phyloP scores from a whole-genome alignment of 2,113 vertebrate genomes.

The Prochilodus magdalenae region DNA sequence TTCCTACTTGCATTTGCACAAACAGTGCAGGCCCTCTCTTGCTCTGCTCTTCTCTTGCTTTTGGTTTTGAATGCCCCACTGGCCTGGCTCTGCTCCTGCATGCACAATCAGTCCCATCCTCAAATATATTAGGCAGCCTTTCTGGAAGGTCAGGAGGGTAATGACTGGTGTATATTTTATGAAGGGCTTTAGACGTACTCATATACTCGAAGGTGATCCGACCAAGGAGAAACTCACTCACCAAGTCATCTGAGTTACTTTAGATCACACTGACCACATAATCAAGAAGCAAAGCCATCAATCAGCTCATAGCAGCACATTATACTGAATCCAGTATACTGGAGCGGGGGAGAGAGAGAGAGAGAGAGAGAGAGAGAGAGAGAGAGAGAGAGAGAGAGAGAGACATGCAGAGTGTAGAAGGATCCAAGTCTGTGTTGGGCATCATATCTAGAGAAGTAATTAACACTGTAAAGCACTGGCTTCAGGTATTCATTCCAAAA shows the following conservation, averaged over 20 bases:
- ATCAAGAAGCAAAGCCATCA: background rate
- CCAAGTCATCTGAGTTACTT: background rate
- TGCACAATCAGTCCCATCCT: slow-evolving; percentile 65
- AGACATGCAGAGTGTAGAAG: background rate
- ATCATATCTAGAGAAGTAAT: too few relatives aligned
- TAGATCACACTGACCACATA: background rate
- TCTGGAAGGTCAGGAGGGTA: slow-evolving; percentile 64
- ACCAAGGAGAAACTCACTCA: slow-evolving; percentile 53
- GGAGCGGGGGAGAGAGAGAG: background rate
- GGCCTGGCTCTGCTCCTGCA: slow-evolving; percentile 67
- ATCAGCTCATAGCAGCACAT: background rate
- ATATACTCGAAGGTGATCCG: slow-evolving; percentile 62
- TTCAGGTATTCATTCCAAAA: too few relatives aligned
- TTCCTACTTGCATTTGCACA: too few relatives aligned
- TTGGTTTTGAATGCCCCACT: slow-evolving; percentile 30
- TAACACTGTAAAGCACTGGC: too few relatives aligned
- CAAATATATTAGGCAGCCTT: slow-evolving; percentile 68
- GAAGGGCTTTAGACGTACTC: slow-evolving; percentile 68
- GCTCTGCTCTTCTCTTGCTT: background rate
- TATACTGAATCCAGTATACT: background rate
- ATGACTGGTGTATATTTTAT: slow-evolving; percentile 73
- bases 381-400: background rate
- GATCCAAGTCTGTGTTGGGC: background rate
- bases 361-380: background rate
- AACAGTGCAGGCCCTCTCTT: too few relatives aligned